Percentiles rank a stretch among this genome's conserved stretches.
These are phyloP conservation scores for Pagrus major DNA, from an alignment of 2,113 vertebrate genomes.

Conservation along the genomic window DNA sequence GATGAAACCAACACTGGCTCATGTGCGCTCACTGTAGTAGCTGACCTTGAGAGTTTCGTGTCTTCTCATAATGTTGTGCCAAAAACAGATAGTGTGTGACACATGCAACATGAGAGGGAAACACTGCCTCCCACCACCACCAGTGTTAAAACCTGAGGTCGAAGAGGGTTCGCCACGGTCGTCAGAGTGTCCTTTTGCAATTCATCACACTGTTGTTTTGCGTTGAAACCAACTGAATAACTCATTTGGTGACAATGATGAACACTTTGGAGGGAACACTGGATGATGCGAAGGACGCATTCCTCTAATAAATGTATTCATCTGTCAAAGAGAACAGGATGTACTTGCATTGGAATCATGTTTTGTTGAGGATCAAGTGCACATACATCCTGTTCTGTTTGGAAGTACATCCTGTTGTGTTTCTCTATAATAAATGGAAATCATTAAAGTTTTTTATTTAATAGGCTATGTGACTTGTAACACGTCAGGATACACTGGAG, in stretches of 20 bases:
- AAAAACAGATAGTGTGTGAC: slow-evolving; percentile 26
- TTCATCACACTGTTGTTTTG: neutral
- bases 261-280: neutral
- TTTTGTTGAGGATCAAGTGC: neutral
- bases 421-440: neutral
- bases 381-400: neutral
- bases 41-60: slow-evolving; percentile 14
- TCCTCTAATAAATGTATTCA: too few relatives aligned
- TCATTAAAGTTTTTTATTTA: neutral
- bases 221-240: neutral
- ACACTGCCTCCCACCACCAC: neutral
- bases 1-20: neutral
- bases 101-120: neutral
- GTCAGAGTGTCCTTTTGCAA: neutral
- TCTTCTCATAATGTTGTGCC: neutral
- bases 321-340: neutral
- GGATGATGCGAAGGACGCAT: neutral
- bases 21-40: neutral
- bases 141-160: neutral
- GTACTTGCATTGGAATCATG: neutral
- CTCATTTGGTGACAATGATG: neutral
- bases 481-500: neutral
- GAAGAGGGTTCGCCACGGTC: neutral
- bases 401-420: neutral
- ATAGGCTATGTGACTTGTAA: neutral